Percentiles rank a stretch among this genome's conserved stretches.
phyloP scores from a whole-genome alignment of 2,113 vertebrate species.

The Platichthys stellatus region DNA sequence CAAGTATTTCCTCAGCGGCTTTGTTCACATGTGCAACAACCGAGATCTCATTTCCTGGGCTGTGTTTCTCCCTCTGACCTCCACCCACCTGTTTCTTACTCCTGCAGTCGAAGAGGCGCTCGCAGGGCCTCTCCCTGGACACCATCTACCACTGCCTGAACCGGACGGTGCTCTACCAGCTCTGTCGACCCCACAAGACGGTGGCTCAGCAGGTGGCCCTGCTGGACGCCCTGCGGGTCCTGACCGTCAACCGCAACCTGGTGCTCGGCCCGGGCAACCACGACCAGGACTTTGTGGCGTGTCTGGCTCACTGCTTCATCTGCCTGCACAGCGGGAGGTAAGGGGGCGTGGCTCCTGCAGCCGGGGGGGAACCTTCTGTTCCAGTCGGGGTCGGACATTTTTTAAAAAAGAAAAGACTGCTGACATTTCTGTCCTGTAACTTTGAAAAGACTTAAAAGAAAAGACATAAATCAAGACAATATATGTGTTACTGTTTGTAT shows the following conservation, averaged over 20 bases:
- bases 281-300: conserved; percentile 98
- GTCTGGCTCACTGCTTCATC: conserved; percentile 95
- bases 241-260: conserved; percentile 96
- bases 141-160: conserved; percentile 97
- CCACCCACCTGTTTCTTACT: background rate
- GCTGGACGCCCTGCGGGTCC: conserved; percentile 91
- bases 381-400: background rate
- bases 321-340: conserved; percentile 95
- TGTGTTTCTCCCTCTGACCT: background rate
- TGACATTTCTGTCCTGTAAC: background rate
- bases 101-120: conserved; percentile 92
- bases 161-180: conserved; percentile 97
- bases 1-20: conserved; percentile 31
- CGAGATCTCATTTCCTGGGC: background rate
- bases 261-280: conserved; percentile 97
- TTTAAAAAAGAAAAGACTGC: background rate
- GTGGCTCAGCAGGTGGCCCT: conserved; percentile 97
- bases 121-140: conserved; percentile 94
- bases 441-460: no score
- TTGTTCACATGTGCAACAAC: background rate
- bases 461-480: no score
- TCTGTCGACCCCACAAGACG: conserved; percentile 95
- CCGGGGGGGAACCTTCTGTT: background rate
- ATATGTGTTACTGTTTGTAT: no score
- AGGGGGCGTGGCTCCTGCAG: background rate